Evolutionary conservation across 2,797 vertebrate genomes (phyloP).

Genomic region (Fundulus diaphanus): DNA sequence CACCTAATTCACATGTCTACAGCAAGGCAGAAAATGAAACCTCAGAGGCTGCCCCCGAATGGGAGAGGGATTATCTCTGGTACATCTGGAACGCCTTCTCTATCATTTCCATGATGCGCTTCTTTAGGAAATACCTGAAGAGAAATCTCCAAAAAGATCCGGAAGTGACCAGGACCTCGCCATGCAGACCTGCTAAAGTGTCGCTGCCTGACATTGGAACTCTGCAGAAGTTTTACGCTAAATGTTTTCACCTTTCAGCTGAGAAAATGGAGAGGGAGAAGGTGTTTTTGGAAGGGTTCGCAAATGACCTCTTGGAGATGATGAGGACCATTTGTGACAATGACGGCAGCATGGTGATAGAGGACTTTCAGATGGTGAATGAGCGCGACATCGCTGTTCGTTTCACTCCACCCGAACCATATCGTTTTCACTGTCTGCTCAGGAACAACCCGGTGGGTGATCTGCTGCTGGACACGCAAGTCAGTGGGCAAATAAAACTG

Average conservation of each 20-base stretch:
- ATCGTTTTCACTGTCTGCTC: constrained; percentile 80
- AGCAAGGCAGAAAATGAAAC: constrained; percentile 37
- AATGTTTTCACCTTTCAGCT: constrained; percentile 75
- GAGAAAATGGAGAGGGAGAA: constrained; percentile 77
- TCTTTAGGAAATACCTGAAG: constrained; percentile 82
- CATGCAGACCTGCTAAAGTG: constrained; percentile 65
- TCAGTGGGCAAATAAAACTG: constrained; percentile 86
- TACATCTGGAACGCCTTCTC: constrained; percentile 84
- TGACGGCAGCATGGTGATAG: constrained; percentile 83
- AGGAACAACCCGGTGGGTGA: constrained; percentile 69
- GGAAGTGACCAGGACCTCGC: constrained; percentile 57
- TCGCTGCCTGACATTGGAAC: constrained; percentile 76
- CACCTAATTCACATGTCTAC: constrained; percentile 1
- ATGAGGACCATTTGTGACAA: constrained; percentile 80
- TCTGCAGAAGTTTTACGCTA: constrained; percentile 83
- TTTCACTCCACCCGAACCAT: constrained; percentile 82
- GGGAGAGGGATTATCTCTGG: constrained; percentile 74
- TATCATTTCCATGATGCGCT: constrained; percentile 83
- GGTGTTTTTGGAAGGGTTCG: constrained; percentile 91
- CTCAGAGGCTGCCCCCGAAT: constrained; percentile 16
- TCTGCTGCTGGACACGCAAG: constrained; percentile 69
- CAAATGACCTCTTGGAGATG: constrained; percentile 86
- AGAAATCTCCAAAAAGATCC: constrained; percentile 70
- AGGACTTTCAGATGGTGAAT: constrained; percentile 84
- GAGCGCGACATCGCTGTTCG: constrained; percentile 85